These are phyloP conservation scores for Palythoa caribaeorum DNA, from an alignment of 92 coral and sea anemone species.

Conservation along the genomic window DNA sequence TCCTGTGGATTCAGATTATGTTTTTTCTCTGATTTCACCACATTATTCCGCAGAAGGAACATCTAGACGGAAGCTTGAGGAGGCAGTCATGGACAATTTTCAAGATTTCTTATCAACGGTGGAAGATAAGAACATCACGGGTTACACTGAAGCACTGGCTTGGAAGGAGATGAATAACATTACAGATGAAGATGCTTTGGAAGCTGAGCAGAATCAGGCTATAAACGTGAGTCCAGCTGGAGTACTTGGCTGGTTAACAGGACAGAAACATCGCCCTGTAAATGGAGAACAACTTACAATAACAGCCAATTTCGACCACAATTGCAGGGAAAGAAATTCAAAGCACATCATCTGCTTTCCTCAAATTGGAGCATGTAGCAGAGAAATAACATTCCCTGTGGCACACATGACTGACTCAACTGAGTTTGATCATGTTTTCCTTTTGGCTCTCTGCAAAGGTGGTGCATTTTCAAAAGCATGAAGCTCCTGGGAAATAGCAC, in stretches of 20 bases:
- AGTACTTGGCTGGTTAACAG: slow-evolving; percentile 84
- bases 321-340: slow-evolving; percentile 72
- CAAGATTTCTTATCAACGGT: slow-evolving; percentile 66
- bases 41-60: slow-evolving; percentile 32
- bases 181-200: slow-evolving; percentile 29
- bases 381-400: slow-evolving; percentile 74
- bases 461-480: slow-evolving; percentile 62
- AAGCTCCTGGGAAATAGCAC: slow-evolving; percentile 42
- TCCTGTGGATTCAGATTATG: slow-evolving; percentile 34
- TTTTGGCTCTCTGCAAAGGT: slow-evolving; percentile 65
- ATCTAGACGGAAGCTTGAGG: slow-evolving; percentile 67
- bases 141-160: slow-evolving; percentile 56
- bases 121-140: slow-evolving; percentile 68
- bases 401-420: slow-evolving; percentile 71
- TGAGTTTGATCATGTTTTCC: slow-evolving; percentile 60
- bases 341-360: slow-evolving; percentile 82
- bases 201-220: slow-evolving; percentile 47
- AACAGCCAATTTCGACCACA: slow-evolving; percentile 67
- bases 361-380: slow-evolving; percentile 70
- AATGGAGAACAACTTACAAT: slow-evolving; percentile 69
- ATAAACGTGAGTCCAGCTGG: slow-evolving; percentile 69
- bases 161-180: slow-evolving; percentile 58
- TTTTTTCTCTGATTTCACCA: neutral
- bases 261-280: slow-evolving; percentile 76
- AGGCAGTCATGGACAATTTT: slow-evolving; percentile 67